Evolutionary conservation across 2,797 vertebrate species (phyloP).

Genomic region (Bovichtus diacanthus): DNA sequence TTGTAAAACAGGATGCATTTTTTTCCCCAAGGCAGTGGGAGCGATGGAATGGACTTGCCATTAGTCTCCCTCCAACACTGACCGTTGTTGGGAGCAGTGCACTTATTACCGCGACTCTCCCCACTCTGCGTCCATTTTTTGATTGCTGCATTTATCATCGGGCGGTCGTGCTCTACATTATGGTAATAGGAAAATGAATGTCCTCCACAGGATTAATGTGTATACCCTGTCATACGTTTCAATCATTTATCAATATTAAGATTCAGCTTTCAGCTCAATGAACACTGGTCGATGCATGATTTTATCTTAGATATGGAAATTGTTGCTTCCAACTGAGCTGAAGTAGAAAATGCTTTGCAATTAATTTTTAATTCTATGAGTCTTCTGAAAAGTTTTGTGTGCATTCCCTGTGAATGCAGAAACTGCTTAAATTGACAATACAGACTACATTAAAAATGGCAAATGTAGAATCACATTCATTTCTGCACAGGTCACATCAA

Average conservation of each 20-base stretch:
- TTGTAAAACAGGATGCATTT: conserved; percentile 40
- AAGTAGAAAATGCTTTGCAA: conserved; percentile 35
- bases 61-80: conserved; percentile 68
- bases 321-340: conserved; percentile 44
- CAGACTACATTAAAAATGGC: neutral
- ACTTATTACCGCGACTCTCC: conserved; percentile 79
- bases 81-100: conserved; percentile 76
- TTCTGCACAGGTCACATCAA: conserved; percentile 37
- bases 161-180: conserved; percentile 80
- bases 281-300: conserved; percentile 62
- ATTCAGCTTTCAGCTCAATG: conserved; percentile 69
- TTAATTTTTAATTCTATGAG: conserved; percentile 24
- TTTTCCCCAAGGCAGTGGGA: conserved; percentile 21
- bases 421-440: neutral
- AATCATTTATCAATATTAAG: conserved; percentile 87
- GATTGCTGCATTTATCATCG: conserved; percentile 87
- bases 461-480: neutral
- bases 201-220: conserved; percentile 85
- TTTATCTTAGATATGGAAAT: conserved; percentile 63
- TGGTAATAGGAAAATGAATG: conserved; percentile 87
- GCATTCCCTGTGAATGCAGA: neutral
- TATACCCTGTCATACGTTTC: conserved; percentile 84
- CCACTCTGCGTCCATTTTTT: conserved; percentile 82
- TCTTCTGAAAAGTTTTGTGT: conserved; percentile 37
- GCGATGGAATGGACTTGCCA: conserved; percentile 49